Conservation (phyloP, 2,113 vertebrate species). For the Atractosteus spatula region DNA sequence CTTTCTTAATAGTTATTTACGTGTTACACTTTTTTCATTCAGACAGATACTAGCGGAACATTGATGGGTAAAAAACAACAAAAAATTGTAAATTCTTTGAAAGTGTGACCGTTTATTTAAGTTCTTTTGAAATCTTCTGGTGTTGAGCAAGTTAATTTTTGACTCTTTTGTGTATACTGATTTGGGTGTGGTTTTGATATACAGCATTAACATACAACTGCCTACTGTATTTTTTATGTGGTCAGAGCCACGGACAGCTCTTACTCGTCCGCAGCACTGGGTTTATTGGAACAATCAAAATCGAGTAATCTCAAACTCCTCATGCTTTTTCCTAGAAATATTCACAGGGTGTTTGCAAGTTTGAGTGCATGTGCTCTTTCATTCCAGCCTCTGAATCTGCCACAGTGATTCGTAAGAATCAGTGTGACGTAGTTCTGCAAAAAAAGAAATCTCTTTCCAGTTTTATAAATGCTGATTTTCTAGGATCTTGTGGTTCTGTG, state of each 20-base stretch:
- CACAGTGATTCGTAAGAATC: background rate
- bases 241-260: background rate
- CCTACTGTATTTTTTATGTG: background rate
- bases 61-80: background rate
- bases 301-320: background rate
- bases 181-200: background rate
- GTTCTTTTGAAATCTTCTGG: background rate
- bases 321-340: background rate
- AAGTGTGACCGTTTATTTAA: background rate
- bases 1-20: background rate
- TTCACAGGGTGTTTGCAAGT: too few species aligned
- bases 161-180: background rate
- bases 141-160: background rate
- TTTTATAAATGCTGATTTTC: too few species aligned
- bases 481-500: too few species aligned
- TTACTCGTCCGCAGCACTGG: background rate
- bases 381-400: background rate
- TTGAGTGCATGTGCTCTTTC: background rate
- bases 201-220: conserved; percentile 9
- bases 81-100: background rate
- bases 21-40: background rate
- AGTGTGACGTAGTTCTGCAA: too few species aligned
- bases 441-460: too few species aligned
- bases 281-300: background rate
- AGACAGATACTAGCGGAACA: too few species aligned